phyloP scores from a whole-genome alignment of 2,888 invertebrate genomes.

The Ophion ellenae region DNA sequence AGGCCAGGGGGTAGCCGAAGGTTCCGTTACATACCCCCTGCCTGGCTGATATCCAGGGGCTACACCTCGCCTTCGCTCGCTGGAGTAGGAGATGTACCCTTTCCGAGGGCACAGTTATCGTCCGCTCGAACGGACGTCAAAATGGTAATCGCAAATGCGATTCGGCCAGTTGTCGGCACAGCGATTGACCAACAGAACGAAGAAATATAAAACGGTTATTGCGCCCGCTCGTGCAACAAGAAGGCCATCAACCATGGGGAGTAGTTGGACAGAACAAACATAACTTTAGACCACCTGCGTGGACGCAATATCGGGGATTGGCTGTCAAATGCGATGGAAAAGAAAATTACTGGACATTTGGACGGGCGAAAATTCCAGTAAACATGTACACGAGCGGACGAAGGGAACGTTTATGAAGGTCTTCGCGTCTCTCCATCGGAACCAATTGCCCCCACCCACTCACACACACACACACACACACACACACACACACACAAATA shows the following conservation, averaged over 20 bases:
- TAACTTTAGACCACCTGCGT: neutral
- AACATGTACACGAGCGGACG: neutral
- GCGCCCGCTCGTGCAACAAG: neutral
- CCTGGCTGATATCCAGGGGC: constrained; percentile 64
- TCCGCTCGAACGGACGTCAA: neutral
- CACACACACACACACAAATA: too few relatives aligned
- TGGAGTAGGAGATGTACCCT: constrained; percentile 29
- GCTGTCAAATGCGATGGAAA: neutral
- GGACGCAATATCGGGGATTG: neutral
- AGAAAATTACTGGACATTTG: neutral
- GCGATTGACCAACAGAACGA: constrained; percentile 7
- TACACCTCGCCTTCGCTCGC: constrained; percentile 41
- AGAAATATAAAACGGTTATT: neutral
- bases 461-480: too few relatives aligned
- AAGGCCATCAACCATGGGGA: neutral
- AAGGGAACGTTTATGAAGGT: neutral
- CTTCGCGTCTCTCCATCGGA: neutral
- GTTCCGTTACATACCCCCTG: constrained; percentile 55
- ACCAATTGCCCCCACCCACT: neutral
- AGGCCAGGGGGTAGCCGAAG: constrained; percentile 64
- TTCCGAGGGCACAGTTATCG: constrained; percentile 21
- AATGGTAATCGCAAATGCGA: neutral
- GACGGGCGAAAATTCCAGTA: neutral
- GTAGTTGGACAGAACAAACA: neutral
- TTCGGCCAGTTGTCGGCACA: neutral